Conservation (phyloP, 2,797 vertebrate genomes). For the Siniperca undulata region DNA sequence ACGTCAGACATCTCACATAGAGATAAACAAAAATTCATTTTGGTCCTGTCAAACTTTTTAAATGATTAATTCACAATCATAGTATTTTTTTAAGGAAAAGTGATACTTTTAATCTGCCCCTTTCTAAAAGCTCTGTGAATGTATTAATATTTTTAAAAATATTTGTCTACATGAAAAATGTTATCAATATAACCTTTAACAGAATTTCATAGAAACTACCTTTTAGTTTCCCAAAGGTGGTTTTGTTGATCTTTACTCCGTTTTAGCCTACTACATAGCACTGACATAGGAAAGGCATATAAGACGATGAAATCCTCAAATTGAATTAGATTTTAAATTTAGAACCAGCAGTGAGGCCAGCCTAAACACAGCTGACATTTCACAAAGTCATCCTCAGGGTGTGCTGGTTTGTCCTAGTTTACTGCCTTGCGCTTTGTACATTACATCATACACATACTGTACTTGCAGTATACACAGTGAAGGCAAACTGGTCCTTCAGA, state of each 20-base stretch:
- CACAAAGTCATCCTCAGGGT: background rate
- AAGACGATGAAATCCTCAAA: background rate
- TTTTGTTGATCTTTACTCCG: background rate
- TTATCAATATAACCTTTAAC: background rate
- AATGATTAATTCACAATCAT: no score
- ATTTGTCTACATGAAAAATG: no score
- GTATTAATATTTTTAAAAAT: no score
- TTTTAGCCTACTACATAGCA: background rate
- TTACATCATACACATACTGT: background rate
- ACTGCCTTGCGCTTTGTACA: background rate
- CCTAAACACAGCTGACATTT: conserved; percentile 16
- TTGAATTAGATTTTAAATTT: background rate
- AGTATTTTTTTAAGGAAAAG: no score
- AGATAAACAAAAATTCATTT: no score
- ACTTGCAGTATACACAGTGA: background rate
- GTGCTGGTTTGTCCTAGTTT: conserved; percentile 11
- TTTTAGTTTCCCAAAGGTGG: background rate
- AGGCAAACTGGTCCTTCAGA: background rate
- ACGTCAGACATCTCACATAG: no score
- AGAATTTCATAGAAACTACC: background rate
- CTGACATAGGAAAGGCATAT: background rate
- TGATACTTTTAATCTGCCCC: no score
- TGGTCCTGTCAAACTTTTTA: no score
- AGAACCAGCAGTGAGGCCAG: background rate
- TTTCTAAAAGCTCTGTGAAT: no score